These are phyloP conservation scores for Hemicordylus capensis DNA, from an alignment of 2,113 vertebrate genomes.

Conservation along the genomic window DNA sequence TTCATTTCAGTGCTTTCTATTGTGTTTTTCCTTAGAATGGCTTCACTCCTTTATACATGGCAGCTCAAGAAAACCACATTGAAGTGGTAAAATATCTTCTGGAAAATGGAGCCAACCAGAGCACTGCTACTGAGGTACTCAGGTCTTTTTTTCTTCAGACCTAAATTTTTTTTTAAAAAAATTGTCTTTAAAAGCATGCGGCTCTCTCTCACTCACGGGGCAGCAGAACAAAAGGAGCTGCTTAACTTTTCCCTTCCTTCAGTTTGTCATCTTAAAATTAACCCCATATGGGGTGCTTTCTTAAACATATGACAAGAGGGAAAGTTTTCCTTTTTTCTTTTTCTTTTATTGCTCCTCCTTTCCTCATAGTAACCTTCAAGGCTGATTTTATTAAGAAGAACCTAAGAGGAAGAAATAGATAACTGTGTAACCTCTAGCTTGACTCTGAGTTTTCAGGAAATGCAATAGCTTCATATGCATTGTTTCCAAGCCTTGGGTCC, in stretches of 20 bases:
- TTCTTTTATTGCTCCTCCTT: no score
- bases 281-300: not conserved
- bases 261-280: not conserved
- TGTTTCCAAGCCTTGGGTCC: not conserved
- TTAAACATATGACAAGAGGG: not conserved
- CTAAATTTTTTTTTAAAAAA: not conserved
- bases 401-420: not conserved
- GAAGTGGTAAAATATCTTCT: constrained; percentile 95
- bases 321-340: no score
- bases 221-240: no score
- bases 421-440: not conserved
- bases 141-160: not conserved
- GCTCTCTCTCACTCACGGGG: no score
- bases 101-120: constrained; percentile 98
- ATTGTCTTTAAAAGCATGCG: not conserved
- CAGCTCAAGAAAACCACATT: constrained; percentile 96
- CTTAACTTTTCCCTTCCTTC: not conserved
- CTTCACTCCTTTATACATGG: constrained; percentile 98
- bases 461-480: not conserved
- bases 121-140: constrained; percentile 94
- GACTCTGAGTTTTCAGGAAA: not conserved
- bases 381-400: not conserved
- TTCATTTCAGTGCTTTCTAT: not conserved
- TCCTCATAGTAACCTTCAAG: not conserved
- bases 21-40: constrained; percentile 85